A percentile compares a stretch with the other conserved stretches of the same genome.
These are phyloP conservation scores for Hyperopisus bebe DNA, from an alignment of 2,113 vertebrate species.

Conservation along the genomic window DNA sequence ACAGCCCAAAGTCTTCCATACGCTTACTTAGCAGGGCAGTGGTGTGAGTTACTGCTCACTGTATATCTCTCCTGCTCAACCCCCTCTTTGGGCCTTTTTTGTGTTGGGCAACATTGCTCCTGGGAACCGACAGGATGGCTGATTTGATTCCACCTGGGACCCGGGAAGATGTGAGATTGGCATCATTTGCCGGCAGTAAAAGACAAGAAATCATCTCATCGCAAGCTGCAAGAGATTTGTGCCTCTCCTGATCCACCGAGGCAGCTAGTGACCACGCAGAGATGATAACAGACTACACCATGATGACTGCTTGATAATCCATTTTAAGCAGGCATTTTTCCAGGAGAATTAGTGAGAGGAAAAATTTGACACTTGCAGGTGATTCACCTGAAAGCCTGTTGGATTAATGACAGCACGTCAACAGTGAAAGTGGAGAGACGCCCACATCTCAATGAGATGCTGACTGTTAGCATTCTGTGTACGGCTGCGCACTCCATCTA, in stretches of 20 bases:
- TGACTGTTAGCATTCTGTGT: not conserved
- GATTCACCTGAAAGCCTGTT: not conserved
- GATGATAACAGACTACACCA: not conserved
- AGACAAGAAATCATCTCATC: not conserved
- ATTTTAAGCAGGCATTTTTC: not conserved
- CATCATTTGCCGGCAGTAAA: not conserved
- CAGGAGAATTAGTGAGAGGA: not conserved
- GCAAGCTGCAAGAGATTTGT: not conserved
- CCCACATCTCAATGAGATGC: not conserved
- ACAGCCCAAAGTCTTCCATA: not conserved
- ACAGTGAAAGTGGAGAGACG: not conserved
- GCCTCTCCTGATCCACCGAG: not conserved
- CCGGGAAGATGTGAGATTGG: not conserved
- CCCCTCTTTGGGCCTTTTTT: not conserved
- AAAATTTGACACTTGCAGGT: not conserved
- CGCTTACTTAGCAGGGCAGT: not conserved
- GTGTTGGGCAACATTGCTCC: not conserved
- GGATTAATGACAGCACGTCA: not conserved
- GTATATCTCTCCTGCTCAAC: too few species aligned
- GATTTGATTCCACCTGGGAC: not conserved
- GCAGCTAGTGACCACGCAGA: not conserved
- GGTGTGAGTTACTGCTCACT: not conserved
- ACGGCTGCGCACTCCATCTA: not conserved
- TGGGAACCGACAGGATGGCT: not conserved
- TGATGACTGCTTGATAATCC: not conserved